Conservation (phyloP, 2,888 invertebrate species). For the Lasioglossum oenotherae region DNA sequence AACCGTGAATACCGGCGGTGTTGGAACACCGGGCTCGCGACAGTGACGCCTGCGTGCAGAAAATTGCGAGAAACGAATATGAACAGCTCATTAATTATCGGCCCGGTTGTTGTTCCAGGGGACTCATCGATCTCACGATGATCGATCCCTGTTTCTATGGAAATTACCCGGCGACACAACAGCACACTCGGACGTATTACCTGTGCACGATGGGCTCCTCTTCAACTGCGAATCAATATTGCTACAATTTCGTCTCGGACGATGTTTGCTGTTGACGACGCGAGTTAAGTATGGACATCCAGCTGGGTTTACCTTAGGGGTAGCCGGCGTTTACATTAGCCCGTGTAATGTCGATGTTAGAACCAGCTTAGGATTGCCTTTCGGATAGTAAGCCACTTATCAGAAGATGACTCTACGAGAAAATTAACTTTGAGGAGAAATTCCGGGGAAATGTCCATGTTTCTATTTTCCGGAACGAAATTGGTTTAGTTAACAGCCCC, state of each 20-base stretch:
- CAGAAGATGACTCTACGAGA: too few relatives aligned
- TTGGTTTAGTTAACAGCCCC: too few relatives aligned
- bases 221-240: not conserved
- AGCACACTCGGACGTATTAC: not conserved
- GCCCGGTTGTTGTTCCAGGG: not conserved
- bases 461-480: too few relatives aligned
- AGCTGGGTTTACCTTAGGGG: not conserved
- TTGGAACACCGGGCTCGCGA: not conserved
- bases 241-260: constrained; percentile 9
- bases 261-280: not conserved
- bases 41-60: not conserved
- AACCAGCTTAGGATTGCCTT: not conserved
- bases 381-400: too few relatives aligned
- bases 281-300: not conserved
- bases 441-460: not conserved
- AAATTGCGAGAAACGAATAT: not conserved
- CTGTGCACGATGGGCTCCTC: not conserved
- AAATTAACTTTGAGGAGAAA: too few relatives aligned
- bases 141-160: not conserved
- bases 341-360: not conserved
- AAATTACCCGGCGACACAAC: not conserved
- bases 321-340: not conserved
- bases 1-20: not conserved
- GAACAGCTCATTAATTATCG: not conserved
- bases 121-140: not conserved